phyloP scores from a whole-genome alignment of 1,140 invertebrate genomes.

The Akabosia matsudoensis region DNA sequence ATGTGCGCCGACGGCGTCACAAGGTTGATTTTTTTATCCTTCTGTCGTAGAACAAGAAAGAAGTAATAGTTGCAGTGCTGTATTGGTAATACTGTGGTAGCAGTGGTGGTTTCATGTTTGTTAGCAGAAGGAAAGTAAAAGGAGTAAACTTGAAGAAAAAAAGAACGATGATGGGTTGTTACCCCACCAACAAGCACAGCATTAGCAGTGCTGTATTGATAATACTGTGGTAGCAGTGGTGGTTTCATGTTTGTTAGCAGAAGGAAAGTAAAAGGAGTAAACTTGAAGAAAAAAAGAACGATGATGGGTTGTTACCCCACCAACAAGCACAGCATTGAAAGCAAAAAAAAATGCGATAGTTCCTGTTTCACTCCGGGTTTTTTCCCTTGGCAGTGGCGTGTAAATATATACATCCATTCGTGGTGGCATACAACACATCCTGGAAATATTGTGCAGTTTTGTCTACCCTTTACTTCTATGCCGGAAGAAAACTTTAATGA shows the following conservation, averaged over 20 bases:
- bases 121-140: not conserved
- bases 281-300: not conserved
- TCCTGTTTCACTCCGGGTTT: not conserved
- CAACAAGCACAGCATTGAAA: not conserved
- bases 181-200: not conserved
- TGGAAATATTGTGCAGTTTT: not conserved
- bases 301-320: conserved; percentile 21
- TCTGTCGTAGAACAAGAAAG: no score
- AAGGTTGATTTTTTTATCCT: no score
- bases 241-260: not conserved
- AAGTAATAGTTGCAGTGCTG: not conserved
- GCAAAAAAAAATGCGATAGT: not conserved
- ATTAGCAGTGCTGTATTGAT: not conserved
- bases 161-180: conserved; percentile 20
- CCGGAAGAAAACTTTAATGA: conserved; percentile 43
- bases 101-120: not conserved
- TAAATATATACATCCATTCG: not conserved
- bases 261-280: not conserved
- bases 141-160: not conserved
- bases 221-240: not conserved
- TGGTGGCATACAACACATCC: not conserved
- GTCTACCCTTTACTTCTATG: not conserved
- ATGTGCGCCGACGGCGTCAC: conserved; percentile 3
- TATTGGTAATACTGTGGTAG: not conserved
- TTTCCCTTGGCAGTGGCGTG: not conserved